These are phyloP conservation scores for Crocuta crocuta DNA, from an alignment of 2,113 vertebrate genomes.

Conservation along the genomic window DNA sequence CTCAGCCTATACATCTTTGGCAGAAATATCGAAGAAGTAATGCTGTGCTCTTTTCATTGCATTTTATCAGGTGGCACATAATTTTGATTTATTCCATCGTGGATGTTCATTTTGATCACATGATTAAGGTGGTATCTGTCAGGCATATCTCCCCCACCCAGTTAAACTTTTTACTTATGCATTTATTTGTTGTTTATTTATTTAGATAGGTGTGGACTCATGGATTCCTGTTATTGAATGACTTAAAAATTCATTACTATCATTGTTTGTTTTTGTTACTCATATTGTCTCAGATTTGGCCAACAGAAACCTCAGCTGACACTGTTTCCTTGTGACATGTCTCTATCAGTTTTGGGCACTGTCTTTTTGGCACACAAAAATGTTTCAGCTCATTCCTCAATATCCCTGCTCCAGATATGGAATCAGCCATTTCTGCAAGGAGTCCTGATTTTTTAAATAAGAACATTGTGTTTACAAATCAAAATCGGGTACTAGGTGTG, in stretches of 20 bases:
- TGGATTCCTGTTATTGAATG: background rate
- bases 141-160: background rate
- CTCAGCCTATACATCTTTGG: background rate
- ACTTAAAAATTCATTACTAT: background rate
- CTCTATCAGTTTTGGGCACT: background rate
- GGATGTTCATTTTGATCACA: constrained; percentile 4
- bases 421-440: background rate
- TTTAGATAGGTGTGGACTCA: background rate
- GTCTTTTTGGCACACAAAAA: background rate
- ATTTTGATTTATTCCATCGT: constrained; percentile 10
- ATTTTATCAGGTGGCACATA: background rate
- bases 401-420: background rate
- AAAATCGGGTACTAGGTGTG: background rate
- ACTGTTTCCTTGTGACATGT: background rate
- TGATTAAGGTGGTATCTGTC: background rate
- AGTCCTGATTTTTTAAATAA: background rate
- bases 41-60: background rate
- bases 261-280: background rate
- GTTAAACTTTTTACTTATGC: background rate
- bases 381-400: background rate
- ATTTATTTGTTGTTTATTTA: background rate
- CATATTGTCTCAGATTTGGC: background rate
- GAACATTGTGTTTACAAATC: background rate
- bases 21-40: background rate
- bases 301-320: background rate